These are phyloP conservation scores for Drosophila planitibia DNA, from an alignment of 2,888 invertebrate genomes.

Conservation along the genomic window DNA sequence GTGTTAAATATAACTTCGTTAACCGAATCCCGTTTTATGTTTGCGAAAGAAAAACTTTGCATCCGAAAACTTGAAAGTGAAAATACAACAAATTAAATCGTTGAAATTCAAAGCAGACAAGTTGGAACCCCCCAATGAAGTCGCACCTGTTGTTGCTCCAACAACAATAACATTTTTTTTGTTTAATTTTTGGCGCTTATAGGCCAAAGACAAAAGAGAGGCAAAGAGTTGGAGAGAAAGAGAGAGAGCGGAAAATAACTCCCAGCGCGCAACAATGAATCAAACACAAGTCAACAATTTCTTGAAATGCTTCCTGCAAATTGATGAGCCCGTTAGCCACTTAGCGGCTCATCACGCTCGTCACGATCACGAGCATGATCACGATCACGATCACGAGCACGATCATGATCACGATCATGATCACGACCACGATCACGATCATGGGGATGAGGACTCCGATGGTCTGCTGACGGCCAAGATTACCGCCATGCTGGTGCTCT, in stretches of 20 bases:
- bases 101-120: conserved; percentile 39
- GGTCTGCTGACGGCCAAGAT: conserved; percentile 89
- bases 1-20: conserved; percentile 9
- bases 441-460: conserved; percentile 75
- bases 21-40: conserved; percentile 53
- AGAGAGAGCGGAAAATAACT: conserved; percentile 21
- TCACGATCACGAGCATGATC: conserved; percentile 50
- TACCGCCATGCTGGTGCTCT: conserved; percentile 92
- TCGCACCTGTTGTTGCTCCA: conserved; percentile 23
- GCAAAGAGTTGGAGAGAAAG: background rate
- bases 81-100: conserved; percentile 31
- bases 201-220: conserved; percentile 50
- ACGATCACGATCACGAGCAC: conserved; percentile 38
- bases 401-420: conserved; percentile 52
- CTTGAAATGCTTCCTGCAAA: conserved; percentile 77
- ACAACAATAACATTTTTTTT: conserved; percentile 26
- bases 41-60: conserved; percentile 50
- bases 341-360: conserved; percentile 44
- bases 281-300: conserved; percentile 76
- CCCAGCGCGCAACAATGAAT: conserved; percentile 57
- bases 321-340: conserved; percentile 67
- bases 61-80: conserved; percentile 50
- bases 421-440: conserved; percentile 57
- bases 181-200: conserved; percentile 45
- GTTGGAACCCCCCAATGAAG: conserved; percentile 39